Evolutionary conservation across 2,888 invertebrate species (phyloP), one percentile per base, ranked within the genome.

Genomic region (Leptopterna dolabrata): DNA sequence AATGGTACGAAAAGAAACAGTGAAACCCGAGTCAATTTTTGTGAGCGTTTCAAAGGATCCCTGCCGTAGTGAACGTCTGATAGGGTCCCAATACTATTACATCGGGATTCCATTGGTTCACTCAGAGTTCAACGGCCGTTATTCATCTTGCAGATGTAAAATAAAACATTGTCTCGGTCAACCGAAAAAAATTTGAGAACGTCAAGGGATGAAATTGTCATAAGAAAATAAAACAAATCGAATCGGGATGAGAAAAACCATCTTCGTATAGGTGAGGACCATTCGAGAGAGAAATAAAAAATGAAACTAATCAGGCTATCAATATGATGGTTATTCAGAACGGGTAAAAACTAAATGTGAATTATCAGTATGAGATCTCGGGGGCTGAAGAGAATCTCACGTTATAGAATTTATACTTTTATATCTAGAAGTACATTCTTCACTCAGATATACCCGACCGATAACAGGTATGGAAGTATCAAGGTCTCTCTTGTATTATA

Each of bases 381-480:
- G 51, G 29, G 30, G 63, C 78, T 51, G 86, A 43, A 78, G 63
- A 78, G 78, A 55, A 51, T 78, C 86, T 85, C 86, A 63, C 78
- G 36, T 86, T 86, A 86, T 86, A 86, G 86, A 86, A 86, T 86
- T 86, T 86, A 86, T 86, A 55, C 78, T 86, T 76, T 86, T 78
- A 86, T 86, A 86, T 80, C 86, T 86, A 29, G 78, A 76, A 78
- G 63, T 86, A 78, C 86, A 86, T 86, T 86, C 86, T 86, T 86
- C 78, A 86, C 63, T 76, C 71, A 86, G 86, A 86, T 86, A 80
- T 86, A 63, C 86, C 55, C 76, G 47, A 16, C 86, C 55, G 87
- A 87, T 87, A 87, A 87, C 73, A 82, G 87, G 87, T 87, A 87
- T 87, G 82, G 82, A 82, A 87, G 81, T 70, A 87, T 87, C 87